These are phyloP conservation scores for Oryctes rhinoceros DNA, from an alignment of 1,140 invertebrate species.

Conservation along the genomic window DNA sequence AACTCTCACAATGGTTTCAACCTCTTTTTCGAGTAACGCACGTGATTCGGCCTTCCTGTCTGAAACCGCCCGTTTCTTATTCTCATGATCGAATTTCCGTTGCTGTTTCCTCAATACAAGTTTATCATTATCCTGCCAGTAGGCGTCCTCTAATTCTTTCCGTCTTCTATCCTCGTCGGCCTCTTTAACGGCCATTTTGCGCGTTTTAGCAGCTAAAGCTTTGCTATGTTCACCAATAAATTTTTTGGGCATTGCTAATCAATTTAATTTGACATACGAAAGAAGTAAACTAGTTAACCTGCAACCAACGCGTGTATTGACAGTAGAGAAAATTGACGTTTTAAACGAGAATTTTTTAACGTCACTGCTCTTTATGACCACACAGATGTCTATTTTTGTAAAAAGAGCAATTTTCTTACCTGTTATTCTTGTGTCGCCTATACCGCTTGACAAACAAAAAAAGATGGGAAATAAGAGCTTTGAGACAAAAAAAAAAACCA, in stretches of 20 bases:
- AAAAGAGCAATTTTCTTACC: no score
- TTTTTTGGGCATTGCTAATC: conserved; percentile 86
- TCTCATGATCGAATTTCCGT: conserved; percentile 91
- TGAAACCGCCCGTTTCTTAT: conserved; percentile 83
- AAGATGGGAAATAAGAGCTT: no score
- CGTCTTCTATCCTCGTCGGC: conserved; percentile 74
- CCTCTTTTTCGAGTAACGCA: conserved; percentile 87
- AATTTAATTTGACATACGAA: no score
- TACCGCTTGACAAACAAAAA: no score
- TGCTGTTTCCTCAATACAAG: conserved; percentile 89
- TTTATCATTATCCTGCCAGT: conserved; percentile 96
- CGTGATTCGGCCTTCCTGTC: conserved; percentile 89
- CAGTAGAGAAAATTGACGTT: no score
- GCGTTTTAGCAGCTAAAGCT: conserved; percentile 82
- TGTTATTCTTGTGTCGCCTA: no score
- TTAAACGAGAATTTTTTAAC: no score
- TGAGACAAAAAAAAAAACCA: not conserved
- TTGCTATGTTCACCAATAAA: conserved; percentile 90
- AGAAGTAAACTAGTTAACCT: no score
- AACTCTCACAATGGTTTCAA: conserved; percentile 70
- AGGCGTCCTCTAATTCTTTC: conserved; percentile 83
- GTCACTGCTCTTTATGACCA: no score
- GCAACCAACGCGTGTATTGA: no score
- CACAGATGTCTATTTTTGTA: no score
- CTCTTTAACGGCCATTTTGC: conserved; percentile 80